Percentiles rank a stretch among this genome's conserved stretches.
Conservation (phyloP, 2,797 vertebrate genomes). For the Channallabes apus region DNA sequence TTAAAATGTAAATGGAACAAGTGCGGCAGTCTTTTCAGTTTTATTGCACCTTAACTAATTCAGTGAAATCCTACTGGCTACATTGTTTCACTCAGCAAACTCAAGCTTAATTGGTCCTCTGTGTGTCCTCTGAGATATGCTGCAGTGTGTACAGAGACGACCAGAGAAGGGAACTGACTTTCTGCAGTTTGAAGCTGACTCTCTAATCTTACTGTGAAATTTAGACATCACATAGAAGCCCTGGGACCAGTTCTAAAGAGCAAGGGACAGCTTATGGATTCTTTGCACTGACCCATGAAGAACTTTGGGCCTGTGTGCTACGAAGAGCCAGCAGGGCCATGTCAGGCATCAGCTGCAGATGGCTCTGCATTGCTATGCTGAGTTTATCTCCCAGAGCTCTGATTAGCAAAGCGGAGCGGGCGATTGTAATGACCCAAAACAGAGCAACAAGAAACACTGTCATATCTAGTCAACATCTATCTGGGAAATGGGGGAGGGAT, state of each 20-base stretch:
- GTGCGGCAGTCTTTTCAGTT: slow-evolving; percentile 60
- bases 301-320: slow-evolving; percentile 11
- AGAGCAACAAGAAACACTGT: slow-evolving; percentile 58
- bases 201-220: slow-evolving; percentile 21
- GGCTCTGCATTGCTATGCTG: background rate
- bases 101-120: slow-evolving; percentile 60
- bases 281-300: slow-evolving; percentile 36
- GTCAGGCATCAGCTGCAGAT: background rate
- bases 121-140: slow-evolving; percentile 35
- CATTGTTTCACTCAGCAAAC: slow-evolving; percentile 60
- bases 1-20: slow-evolving; percentile 68
- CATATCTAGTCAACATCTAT: slow-evolving; percentile 62
- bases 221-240: slow-evolving; percentile 15
- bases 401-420: slow-evolving; percentile 55
- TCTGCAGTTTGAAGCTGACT: background rate
- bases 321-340: slow-evolving; percentile 9
- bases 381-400: slow-evolving; percentile 35
- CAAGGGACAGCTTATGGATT: slow-evolving; percentile 16
- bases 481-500: slow-evolving; percentile 19
- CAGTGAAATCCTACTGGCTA: slow-evolving; percentile 66
- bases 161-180: background rate
- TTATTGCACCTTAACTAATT: slow-evolving; percentile 66
- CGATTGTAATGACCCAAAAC: slow-evolving; percentile 62
- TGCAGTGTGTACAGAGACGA: background rate
- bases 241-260: slow-evolving; percentile 34